Evolutionary conservation across 2,888 invertebrate genomes (phyloP).

Genomic region (Portevinia maculata): DNA sequence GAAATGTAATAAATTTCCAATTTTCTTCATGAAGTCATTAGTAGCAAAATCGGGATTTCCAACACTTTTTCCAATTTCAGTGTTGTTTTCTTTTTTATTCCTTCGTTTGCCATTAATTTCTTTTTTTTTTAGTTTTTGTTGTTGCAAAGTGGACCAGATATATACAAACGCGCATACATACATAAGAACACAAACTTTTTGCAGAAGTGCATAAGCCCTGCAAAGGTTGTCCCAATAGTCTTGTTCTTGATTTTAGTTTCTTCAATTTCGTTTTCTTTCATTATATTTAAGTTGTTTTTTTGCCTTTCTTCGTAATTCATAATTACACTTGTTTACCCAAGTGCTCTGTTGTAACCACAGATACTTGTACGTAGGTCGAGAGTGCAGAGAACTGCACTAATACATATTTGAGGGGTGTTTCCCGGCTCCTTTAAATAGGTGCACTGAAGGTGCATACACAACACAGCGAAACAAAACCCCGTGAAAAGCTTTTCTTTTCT

Average conservation of each 20-base stretch:
- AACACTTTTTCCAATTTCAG: conserved; percentile 17
- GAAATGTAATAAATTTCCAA: conserved; percentile 47
- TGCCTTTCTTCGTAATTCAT: conserved; percentile 42
- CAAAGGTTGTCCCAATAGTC: conserved; percentile 66
- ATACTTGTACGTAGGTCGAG: conserved; percentile 1
- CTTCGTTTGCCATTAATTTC: conserved; percentile 8
- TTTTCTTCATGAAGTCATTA: conserved; percentile 67
- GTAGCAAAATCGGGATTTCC: conserved; percentile 14
- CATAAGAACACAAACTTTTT: conserved; percentile 1
- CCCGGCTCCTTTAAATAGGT: conserved; percentile 63
- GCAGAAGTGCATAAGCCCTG: conserved; percentile 38
- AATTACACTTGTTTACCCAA: conserved; percentile 67
- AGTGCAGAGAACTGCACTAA: conserved; percentile 51
- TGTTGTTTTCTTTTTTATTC: conserved; percentile 17
- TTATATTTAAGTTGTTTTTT: background rate
- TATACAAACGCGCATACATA: conserved; percentile 9
- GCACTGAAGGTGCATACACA: conserved; percentile 62
- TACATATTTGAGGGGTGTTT: conserved; percentile 63
- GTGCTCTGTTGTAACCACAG: conserved; percentile 37
- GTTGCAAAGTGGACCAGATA: conserved; percentile 35
- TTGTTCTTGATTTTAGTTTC: conserved; percentile 69
- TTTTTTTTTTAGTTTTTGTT: conserved; percentile 11
- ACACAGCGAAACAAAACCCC: conserved; percentile 39
- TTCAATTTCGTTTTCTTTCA: conserved; percentile 46
- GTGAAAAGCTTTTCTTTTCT: conserved; percentile 55